Evolutionary conservation across 1,140 invertebrate genomes (phyloP), one percentile per base, ranked within the genome.

Genomic region (Drosophila albomicans): DNA sequence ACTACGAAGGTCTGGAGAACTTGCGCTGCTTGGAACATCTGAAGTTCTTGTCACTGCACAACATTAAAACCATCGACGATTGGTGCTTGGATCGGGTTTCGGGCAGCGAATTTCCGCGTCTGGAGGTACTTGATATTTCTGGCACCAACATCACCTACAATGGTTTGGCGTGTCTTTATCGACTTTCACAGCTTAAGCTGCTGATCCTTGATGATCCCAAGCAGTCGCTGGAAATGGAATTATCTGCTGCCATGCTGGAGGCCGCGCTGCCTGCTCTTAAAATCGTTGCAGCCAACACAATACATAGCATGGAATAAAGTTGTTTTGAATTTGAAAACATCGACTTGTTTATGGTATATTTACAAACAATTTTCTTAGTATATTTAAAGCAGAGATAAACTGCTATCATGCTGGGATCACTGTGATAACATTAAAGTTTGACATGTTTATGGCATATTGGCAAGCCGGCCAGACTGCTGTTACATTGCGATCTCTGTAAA

Each of bases 91-190:
- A 96, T 87, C 94, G 94, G 70, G 92, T 97, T 28, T 91, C 93
- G 30, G 92, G 93, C 41, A 92, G 94, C n/a, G 95, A 95, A 69
- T 91, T 85, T 54, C 91, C 94, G 11, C 93, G 92, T 11, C 82
- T 98, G 16, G 94, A 97, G 82, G 94, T 96, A 72, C 92, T 98
- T 5, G 96, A 98, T 92, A 81, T 98, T 1, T 95, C 95, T 49
- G 97, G 96, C 87, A 93, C 93, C 6, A 92, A 93, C 15, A 92
- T 97, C 28, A 95, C 95, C 2, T 94, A 95, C 64, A 93, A 93
- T 75, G 96, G 96, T 13, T 80, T 98, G 8, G 93, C 94, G 32
- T 94, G 94, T 56, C 71, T 97, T 0, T 95, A 96, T 73, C 94
- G 94, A 76, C 86, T 96, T 62, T 88, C 73, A 0, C 91, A 93